Base-by-base conservation (phyloP, 2,797 vertebrate genomes). In the Sebastes aleutianus region DNA sequence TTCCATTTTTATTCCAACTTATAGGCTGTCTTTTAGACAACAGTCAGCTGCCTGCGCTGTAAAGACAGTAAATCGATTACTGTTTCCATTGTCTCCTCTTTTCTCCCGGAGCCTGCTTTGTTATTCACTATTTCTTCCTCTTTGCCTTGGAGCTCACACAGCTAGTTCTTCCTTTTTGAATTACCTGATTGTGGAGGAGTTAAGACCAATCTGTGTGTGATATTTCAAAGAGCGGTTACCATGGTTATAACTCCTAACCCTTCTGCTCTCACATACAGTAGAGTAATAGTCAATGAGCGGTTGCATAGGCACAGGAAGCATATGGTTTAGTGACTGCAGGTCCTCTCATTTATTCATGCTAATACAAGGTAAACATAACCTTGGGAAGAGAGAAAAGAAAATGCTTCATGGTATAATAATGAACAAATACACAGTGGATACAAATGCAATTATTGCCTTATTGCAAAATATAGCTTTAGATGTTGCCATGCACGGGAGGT, bases 1-100 rank as follows among this genome's bases (percentile, higher is more conserved):
- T 89, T 84, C 73, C 83, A 85, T 93, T 90, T 91, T 90, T 89
- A 91, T 91, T 94, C 76, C 69, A 91, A 92, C 79, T 78, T 90
- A 84, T 70, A 84, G 64, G 50, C 82, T 85, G 87, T 88, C 79
- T 91, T 85, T 83, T 70, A 70, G 67, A 84, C 79, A 89, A 84
- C 88, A 85, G 78, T 86, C 83, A 78, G 79, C 84, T 87, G 79
- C 82, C 85, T 82, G 74, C 61, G 70, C 85, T 84, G 79, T 86
- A 86, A 86, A 91, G 90, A 93, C 88, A 88, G 89, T 79, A 92
- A 93, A 94, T 94, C 91, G 76, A 91, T 95, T 91, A 75, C 77
- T 76, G 81, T 83, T 90, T 91, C 82, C 87, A 84, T 88, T 85
- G 82, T 91, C 89, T 90, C 82, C 74, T 29, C 64, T 79, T 74